phyloP scores from a whole-genome alignment of 2,888 invertebrate species.

The Nebria brevicollis region DNA sequence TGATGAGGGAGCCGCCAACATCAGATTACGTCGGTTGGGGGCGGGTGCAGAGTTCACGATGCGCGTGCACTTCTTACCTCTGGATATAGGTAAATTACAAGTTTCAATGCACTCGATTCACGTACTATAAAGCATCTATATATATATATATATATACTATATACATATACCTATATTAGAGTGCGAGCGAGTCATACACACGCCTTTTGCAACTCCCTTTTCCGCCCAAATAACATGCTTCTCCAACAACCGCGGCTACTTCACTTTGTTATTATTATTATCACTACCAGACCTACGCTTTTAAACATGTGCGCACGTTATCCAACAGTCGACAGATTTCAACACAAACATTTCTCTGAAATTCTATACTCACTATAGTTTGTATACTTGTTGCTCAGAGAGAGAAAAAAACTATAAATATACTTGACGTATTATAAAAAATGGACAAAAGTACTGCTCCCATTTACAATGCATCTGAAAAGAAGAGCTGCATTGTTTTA shows the following conservation, averaged over 20 bases:
- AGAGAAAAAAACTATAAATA: too few species aligned
- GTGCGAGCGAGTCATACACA: background rate
- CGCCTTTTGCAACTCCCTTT: slow-evolving; percentile 43
- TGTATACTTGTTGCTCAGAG: too few species aligned
- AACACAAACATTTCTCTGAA: too few species aligned
- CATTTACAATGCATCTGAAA: slow-evolving; percentile 3
- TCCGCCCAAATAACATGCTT: slow-evolving; percentile 45
- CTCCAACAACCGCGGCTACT: slow-evolving; percentile 29
- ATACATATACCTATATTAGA: too few species aligned
- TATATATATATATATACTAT: too few species aligned
- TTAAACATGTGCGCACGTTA: too few species aligned
- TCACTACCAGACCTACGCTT: background rate
- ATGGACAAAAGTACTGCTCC: slow-evolving; percentile 6
- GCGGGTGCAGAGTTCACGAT: slow-evolving; percentile 20
- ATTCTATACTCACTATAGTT: too few species aligned
- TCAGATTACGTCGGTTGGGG: slow-evolving; percentile 28
- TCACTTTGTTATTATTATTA: slow-evolving; percentile 10
- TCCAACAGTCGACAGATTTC: too few species aligned
- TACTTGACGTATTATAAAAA: too few species aligned
- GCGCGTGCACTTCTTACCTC: slow-evolving; percentile 36
- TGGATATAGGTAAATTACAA: slow-evolving; percentile 44
- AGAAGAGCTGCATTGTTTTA: background rate
- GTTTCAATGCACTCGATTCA: slow-evolving; percentile 44
- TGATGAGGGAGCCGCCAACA: slow-evolving; percentile 27
- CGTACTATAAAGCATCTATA: slow-evolving; percentile 29